These are phyloP conservation scores for Spodoptera littoralis DNA, from an alignment of 2,888 invertebrate species.

Conservation along the genomic window DNA sequence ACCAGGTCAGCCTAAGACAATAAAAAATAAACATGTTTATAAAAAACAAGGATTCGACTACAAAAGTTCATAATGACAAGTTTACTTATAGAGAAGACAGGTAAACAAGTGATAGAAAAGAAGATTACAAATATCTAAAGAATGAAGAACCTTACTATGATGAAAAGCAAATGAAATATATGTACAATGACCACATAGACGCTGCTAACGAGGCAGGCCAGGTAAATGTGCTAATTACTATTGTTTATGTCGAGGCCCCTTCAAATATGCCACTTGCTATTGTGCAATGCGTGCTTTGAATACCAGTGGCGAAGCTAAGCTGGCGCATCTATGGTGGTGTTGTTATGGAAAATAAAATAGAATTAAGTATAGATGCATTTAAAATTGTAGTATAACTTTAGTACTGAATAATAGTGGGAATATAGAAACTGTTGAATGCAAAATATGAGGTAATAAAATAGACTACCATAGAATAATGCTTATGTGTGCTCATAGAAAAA, in stretches of 20 bases:
- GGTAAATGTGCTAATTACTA: conserved; percentile 56
- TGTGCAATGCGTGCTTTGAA: conserved; percentile 50
- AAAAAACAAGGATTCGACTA: background rate
- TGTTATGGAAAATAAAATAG: background rate
- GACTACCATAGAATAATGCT: no score
- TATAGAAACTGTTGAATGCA: no score
- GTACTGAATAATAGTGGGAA: no score
- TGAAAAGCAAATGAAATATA: conserved; percentile 31
- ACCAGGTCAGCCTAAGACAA: no score
- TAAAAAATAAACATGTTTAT: no score
- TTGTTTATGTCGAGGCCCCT: conserved; percentile 56
- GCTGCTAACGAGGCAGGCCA: conserved; percentile 38
- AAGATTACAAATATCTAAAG: background rate
- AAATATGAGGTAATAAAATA: no score
- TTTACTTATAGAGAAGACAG: no score
- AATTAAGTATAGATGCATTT: background rate
- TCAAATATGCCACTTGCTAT: conserved; percentile 49
- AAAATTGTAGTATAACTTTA: no score
- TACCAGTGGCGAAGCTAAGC: conserved; percentile 27
- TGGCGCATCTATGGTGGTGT: conserved; percentile 16
- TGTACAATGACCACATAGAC: conserved; percentile 37
- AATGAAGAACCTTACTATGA: background rate
- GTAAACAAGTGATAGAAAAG: background rate
- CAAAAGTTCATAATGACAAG: no score
- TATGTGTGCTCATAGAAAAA: no score